Evolutionary conservation across 1,140 invertebrate species (phyloP), one percentile per base, ranked within the genome.

Genomic region (Pogonus chalceus): DNA sequence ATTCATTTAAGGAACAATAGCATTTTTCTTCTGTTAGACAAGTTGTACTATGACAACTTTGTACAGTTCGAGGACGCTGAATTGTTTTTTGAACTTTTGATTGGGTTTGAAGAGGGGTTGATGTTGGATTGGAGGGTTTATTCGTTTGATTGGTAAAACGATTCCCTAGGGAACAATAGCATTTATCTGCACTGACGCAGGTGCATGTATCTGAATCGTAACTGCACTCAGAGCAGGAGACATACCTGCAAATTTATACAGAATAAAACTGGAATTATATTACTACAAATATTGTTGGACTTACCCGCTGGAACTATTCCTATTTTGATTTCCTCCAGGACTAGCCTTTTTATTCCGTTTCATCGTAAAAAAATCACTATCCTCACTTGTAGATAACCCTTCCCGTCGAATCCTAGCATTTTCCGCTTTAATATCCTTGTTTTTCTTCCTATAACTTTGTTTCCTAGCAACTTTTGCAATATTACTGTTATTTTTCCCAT

Each of bases 151-250:
- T 49, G 20, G 26, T 24, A 39, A 39, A 20, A 65, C 56, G 70
- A 63, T 62, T 61, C 20, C 74, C 71, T 31, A 84, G 61, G 14
- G 83, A 85, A 60, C 85, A 88, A 59, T 88, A 88, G 60, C 84
- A 88, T 64, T 85, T 85, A 63, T 87, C 83, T 2, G 84, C 84
- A 1, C 81, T 83, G 21, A 75, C 72, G 60, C 81, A 84, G 1
- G 84, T 82, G 63, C 88, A 90, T 9, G 83, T 82, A 58, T 89
- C 88, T 9, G 83, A 88, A 62, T 90, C 87, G 62, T 83, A 85
- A 54, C 81, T 84, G 65, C 88, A 92, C 69, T 92, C 89, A 20
- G 86, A 90, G 65, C 87, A 92, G 12, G 86, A 89, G 3, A 90
- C 85, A 62, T 90, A 90, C 4, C 37, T 43, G 12, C 22, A 24